These are phyloP conservation scores for Pogoniulus pusillus DNA, from an alignment of 2,797 vertebrate species.

Conservation along the genomic window DNA sequence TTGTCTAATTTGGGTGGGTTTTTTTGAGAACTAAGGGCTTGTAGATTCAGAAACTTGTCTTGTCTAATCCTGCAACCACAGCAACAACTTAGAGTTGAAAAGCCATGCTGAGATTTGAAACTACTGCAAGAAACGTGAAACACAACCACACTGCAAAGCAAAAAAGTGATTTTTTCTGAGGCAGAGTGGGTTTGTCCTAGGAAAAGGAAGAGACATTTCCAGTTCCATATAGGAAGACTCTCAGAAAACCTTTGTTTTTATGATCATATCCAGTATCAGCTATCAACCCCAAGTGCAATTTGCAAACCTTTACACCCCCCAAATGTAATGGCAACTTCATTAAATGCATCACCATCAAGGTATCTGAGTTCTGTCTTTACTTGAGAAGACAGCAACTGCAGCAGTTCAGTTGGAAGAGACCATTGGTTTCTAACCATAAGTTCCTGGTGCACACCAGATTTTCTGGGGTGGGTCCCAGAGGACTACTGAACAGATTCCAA, in stretches of 20 bases:
- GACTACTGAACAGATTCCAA: background rate
- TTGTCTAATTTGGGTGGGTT: background rate
- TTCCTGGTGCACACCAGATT: background rate
- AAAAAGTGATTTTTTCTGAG: background rate
- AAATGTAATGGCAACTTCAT: background rate
- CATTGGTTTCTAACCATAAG: background rate
- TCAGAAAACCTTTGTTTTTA: background rate
- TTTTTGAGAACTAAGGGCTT: background rate
- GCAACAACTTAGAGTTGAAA: background rate
- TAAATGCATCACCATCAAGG: background rate
- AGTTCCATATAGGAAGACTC: background rate
- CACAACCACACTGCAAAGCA: background rate
- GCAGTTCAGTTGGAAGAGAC: background rate
- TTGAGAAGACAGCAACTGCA: accelerated
- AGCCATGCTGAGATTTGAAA: background rate
- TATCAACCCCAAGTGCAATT: background rate
- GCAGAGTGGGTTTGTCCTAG: background rate
- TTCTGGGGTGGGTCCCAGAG: background rate
- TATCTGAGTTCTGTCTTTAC: background rate
- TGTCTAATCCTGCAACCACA: background rate
- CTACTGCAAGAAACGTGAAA: background rate
- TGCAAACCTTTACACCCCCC: background rate
- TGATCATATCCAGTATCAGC: background rate
- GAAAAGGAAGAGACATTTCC: background rate
- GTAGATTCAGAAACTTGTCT: background rate